Percentiles rank a stretch among this genome's conserved stretches.
phyloP scores from a whole-genome alignment of 2,113 vertebrate genomes.

The Lophochroa leadbeateri region DNA sequence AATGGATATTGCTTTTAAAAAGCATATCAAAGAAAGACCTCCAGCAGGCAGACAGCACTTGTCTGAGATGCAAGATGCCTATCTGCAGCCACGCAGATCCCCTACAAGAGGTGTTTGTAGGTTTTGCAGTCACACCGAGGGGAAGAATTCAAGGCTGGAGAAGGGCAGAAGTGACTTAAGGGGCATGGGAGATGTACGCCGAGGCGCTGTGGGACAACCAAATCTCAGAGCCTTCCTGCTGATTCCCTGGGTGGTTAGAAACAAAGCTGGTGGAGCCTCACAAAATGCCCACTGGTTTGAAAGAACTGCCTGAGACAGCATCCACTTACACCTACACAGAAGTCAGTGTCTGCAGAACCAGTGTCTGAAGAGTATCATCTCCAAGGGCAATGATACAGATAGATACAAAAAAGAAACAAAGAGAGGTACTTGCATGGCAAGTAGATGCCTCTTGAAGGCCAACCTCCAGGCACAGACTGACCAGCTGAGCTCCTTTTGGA shows the following conservation, averaged over 20 bases:
- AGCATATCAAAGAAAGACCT: not conserved
- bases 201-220: not conserved
- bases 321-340: not conserved
- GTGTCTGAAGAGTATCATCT: not conserved
- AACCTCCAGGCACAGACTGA: not conserved
- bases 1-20: slow-evolving; percentile 34
- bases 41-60: not conserved
- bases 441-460: not conserved
- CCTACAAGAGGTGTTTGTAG: not conserved
- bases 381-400: rapidly evolving
- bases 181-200: not conserved
- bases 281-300: not conserved
- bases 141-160: not conserved
- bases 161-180: not conserved
- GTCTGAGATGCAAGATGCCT: not conserved
- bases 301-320: not conserved
- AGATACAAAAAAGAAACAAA: not conserved
- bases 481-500: not conserved
- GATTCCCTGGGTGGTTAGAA: not conserved
- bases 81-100: not conserved
- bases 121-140: not conserved
- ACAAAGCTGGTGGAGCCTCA: not conserved
- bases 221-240: not conserved
- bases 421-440: not conserved
- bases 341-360: not conserved